These are phyloP conservation scores for Drosophila sordidapex DNA, from an alignment of 2,888 invertebrate genomes.

Conservation along the genomic window DNA sequence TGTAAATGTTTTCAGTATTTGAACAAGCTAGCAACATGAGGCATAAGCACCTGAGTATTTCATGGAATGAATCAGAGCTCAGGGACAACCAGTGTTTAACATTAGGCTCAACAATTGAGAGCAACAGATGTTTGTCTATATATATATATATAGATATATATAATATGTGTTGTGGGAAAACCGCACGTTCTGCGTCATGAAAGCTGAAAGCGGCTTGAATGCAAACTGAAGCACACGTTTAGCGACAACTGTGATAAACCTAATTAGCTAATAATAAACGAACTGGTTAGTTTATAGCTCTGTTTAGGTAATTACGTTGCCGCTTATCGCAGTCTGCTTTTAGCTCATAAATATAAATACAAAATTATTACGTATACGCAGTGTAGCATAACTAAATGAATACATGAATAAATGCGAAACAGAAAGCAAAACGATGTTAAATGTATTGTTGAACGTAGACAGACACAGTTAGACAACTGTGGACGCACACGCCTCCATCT, in stretches of 20 bases:
- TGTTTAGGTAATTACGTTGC: slow-evolving; percentile 44
- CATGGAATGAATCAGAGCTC: slow-evolving; percentile 3
- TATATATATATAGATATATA: not conserved
- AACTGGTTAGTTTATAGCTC: slow-evolving; percentile 39
- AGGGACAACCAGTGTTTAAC: slow-evolving; percentile 12
- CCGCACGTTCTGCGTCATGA: slow-evolving; percentile 42
- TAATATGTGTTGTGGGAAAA: slow-evolving; percentile 4
- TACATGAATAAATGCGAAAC: slow-evolving; percentile 3
- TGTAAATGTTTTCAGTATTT: not conserved
- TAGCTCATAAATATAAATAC: not conserved
- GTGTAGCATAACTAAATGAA: slow-evolving; percentile 47
- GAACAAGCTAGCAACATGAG: not conserved
- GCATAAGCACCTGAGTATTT: not conserved
- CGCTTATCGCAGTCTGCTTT: slow-evolving; percentile 39
- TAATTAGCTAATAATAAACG: slow-evolving; percentile 28
- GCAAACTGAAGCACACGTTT: slow-evolving; percentile 3
- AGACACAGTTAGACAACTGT: not conserved
- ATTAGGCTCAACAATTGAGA: not conserved
- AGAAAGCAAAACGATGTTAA: slow-evolving; percentile 62
- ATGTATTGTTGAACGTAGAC: slow-evolving; percentile 25
- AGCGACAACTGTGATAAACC: slow-evolving; percentile 4
- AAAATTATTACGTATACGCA: slow-evolving; percentile 56
- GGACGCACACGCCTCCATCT: slow-evolving; percentile 9
- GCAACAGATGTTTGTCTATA: not conserved
- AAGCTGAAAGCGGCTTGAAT: not conserved